Evolutionary conservation across 2,888 invertebrate species (phyloP), one percentile per base, ranked within the genome.

Genomic region (Rhogogaster chlorosoma): DNA sequence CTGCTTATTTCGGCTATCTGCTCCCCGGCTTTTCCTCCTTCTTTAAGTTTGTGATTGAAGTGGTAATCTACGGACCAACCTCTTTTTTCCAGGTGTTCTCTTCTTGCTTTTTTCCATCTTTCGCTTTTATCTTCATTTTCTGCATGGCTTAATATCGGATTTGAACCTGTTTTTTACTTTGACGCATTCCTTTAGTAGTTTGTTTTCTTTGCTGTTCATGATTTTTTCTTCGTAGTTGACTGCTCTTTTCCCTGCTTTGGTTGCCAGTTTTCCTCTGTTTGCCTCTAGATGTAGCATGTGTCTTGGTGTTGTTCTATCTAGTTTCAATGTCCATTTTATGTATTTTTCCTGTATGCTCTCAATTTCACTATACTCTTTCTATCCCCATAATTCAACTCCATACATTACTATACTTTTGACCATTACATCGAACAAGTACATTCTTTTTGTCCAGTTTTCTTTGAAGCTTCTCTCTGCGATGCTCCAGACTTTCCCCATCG

Each of bases 281-380:
- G 84, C 61, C 29, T 87, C 86, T 45, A 57, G 10, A 45, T 75
- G 80, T 82, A 84, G 84, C 3, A 86, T 22, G 1, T 77, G 38
- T 26, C 9, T 7, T 36, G 77, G 77, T 5, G 85, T 85, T 3
- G 77, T 82, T 45, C 67, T n/a, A n/a, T n/a, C n/a, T n/a, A n/a
- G n/a, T n/a, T n/a, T n/a, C n/a, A n/a, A n/a, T n/a, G n/a, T n/a
- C 82, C 77, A 78, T 70, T 82, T 85, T 9, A 83, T 26, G n/a
- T 7, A 82, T 83, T 38, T 77, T 5, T 57, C 38, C 12, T 70
- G 80, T 26, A 49, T 18, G 15, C 22, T 38, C 36, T 82, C 84
- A 32, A 83, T 84, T 6, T 22, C 64, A 3, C 80, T 15, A 0
- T 71, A 12, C 3, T 49, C 53, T 42, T 12, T 36, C 84, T 78